These are phyloP conservation scores for Lates japonicus DNA, from an alignment of 2,797 vertebrate species.

Conservation along the genomic window DNA sequence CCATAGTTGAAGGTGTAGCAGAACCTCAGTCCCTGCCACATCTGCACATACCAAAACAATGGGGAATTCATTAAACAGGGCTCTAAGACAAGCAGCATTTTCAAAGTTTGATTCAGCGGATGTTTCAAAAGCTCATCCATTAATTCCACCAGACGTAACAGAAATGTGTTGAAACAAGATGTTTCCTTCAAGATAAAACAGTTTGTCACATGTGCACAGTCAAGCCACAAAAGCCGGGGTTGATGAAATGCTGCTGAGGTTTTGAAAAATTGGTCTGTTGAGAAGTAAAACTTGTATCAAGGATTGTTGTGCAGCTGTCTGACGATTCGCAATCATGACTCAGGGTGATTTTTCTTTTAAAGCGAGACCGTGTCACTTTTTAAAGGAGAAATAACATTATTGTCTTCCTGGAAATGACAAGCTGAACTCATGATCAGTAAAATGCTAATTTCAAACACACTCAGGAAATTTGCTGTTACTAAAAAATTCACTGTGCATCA, in stretches of 20 bases:
- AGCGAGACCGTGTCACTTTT: neutral
- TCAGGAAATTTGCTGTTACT: neutral
- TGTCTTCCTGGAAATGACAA: neutral
- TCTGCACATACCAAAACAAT: slow-evolving; percentile 43
- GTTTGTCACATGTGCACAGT: slow-evolving; percentile 9
- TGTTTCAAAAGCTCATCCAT: slow-evolving; percentile 36
- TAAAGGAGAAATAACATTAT: neutral
- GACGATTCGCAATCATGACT: neutral
- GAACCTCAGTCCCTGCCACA: slow-evolving; percentile 27
- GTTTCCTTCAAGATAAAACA: slow-evolving; percentile 22
- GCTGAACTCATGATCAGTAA: neutral
- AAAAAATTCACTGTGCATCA: neutral
- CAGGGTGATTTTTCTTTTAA: neutral
- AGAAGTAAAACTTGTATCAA: neutral
- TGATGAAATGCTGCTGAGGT: neutral
- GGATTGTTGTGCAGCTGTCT: neutral
- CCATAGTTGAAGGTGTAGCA: neutral
- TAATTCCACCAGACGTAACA: slow-evolving; percentile 17
- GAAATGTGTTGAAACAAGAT: slow-evolving; percentile 43
- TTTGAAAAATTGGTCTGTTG: neutral
- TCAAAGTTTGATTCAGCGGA: slow-evolving; percentile 37
- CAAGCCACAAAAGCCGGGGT: slow-evolving; percentile 24
- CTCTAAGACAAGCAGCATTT: slow-evolving; percentile 27
- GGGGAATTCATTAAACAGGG: slow-evolving; percentile 31
- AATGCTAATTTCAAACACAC: neutral